These are phyloP conservation scores for Phymorhynchus buccinoides DNA, from an alignment of 1,140 invertebrate genomes.

Conservation along the genomic window DNA sequence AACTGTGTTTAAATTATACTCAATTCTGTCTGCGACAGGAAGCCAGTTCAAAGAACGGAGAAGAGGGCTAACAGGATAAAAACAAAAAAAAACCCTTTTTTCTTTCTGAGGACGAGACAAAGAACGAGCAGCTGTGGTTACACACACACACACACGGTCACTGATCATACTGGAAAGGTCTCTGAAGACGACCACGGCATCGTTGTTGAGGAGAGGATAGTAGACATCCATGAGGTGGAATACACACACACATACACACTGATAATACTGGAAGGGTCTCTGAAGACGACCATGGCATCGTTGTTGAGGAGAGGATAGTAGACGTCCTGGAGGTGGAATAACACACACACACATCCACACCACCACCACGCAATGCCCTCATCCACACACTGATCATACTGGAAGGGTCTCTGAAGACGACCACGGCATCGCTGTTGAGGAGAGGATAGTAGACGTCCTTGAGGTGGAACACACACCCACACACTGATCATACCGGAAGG, in stretches of 20 bases:
- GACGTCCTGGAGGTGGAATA: background rate
- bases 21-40: too few species aligned
- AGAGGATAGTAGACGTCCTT: background rate
- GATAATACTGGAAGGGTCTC: background rate
- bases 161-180: background rate
- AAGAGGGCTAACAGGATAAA: too few species aligned
- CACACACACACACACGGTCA: background rate
- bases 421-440: background rate
- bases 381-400: background rate
- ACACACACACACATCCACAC: background rate
- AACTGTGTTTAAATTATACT: too few species aligned
- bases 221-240: background rate
- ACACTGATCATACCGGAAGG: too few species aligned
- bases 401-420: background rate
- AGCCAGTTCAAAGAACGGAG: too few species aligned
- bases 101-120: too few species aligned
- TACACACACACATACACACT: background rate
- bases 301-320: constrained; percentile 14
- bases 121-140: too few species aligned
- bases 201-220: constrained; percentile 8
- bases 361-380: background rate
- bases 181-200: background rate
- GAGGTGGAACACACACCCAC: background rate
- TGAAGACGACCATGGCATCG: background rate
- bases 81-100: too few species aligned